These are phyloP conservation scores for Cyprinodon tularosa DNA, from an alignment of 2,113 vertebrate genomes.

Conservation along the genomic window DNA sequence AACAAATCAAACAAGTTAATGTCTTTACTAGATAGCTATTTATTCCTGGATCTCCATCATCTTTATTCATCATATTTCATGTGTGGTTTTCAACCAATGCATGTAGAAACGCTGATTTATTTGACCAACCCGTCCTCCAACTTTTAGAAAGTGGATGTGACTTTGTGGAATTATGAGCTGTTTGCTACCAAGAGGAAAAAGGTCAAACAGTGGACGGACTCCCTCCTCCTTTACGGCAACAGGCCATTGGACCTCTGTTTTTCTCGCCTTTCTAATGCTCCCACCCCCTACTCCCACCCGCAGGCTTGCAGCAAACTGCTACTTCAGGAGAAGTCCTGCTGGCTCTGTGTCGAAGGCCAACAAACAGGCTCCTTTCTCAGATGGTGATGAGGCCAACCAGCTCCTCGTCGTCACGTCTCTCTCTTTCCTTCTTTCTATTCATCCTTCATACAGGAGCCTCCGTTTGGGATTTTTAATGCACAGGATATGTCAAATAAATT, in stretches of 20 bases:
- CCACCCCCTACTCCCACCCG: slow-evolving; percentile 1
- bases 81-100: slow-evolving; percentile 9
- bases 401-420: slow-evolving; percentile 6
- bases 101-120: slow-evolving; percentile 15
- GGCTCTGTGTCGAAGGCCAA: slow-evolving; percentile 52
- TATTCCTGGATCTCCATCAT: not conserved
- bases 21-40: not conserved
- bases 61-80: not conserved
- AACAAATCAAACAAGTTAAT: not conserved
- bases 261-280: not conserved
- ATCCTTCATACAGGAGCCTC: slow-evolving; percentile 6
- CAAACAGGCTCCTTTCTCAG: slow-evolving; percentile 51
- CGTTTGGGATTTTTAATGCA: slow-evolving; percentile 33
- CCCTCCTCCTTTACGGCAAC: slow-evolving; percentile 22
- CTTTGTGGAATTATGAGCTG: slow-evolving; percentile 44
- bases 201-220: slow-evolving; percentile 38
- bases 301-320: slow-evolving; percentile 64
- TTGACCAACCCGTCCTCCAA: slow-evolving; percentile 5
- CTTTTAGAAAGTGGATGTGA: slow-evolving; percentile 52
- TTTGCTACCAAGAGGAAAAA: slow-evolving; percentile 8
- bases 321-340: slow-evolving; percentile 70
- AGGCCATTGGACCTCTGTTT: slow-evolving; percentile 3
- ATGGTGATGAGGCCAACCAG: slow-evolving; percentile 23
- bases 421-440: slow-evolving; percentile 6
- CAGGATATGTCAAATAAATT: slow-evolving; percentile 45